Conservation (phyloP, 2,113 vertebrate genomes). For the Coryphaenoides rupestris region DNA sequence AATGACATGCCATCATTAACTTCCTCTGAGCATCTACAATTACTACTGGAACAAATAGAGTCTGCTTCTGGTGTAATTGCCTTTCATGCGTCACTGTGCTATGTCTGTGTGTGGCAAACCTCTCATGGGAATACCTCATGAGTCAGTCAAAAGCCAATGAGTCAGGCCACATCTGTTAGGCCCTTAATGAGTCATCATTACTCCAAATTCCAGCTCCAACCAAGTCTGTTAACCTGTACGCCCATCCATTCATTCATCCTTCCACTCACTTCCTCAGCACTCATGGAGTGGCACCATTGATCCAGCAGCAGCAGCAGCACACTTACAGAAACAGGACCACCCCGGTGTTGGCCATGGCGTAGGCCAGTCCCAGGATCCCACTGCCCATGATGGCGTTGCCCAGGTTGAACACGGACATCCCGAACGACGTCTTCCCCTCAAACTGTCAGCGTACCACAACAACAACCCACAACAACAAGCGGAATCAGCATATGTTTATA, state of each 20-base stretch:
- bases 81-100: constrained; percentile 2
- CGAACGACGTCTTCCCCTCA: constrained; percentile 95
- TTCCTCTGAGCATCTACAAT: constrained; percentile 3
- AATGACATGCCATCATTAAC: neutral
- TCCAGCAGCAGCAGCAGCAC: no score
- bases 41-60: constrained; percentile 4
- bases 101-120: no score
- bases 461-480: constrained; percentile 4
- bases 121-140: no score
- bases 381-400: constrained; percentile 99
- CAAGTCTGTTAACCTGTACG: neutral
- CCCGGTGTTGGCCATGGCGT: constrained; percentile 96
- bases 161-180: constrained; percentile 21
- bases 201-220: neutral
- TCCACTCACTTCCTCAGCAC: neutral
- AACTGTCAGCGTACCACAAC: constrained; percentile 76
- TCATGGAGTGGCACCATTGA: no score
- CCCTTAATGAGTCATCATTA: neutral
- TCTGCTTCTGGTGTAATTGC: constrained; percentile 9
- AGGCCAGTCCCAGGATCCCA: constrained; percentile 92
- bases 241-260: neutral
- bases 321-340: constrained; percentile 96
- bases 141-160: constrained; percentile 5
- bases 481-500: neutral
- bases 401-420: constrained; percentile 98